Evolutionary conservation across 2,113 vertebrate species (phyloP).

Genomic region (Amia ocellicauda): DNA sequence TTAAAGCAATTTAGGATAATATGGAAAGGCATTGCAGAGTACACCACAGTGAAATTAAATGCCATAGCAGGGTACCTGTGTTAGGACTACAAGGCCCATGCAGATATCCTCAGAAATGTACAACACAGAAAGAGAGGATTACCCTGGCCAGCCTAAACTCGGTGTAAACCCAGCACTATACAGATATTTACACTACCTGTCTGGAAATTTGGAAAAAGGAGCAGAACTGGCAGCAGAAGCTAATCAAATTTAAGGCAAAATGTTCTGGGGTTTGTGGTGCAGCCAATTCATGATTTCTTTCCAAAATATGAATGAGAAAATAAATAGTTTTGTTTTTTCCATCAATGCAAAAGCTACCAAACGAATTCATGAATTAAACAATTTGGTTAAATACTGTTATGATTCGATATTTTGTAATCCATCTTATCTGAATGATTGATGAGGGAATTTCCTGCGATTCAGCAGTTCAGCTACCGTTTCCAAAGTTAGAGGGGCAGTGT

Average conservation of each 20-base stretch:
- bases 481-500: not conserved
- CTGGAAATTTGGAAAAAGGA: slow-evolving; percentile 8
- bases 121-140: slow-evolving; percentile 8
- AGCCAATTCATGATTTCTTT: slow-evolving; percentile 27
- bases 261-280: slow-evolving; percentile 44
- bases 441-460: not conserved
- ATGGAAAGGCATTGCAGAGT: slow-evolving; percentile 19
- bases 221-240: slow-evolving; percentile 20
- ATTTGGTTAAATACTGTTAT: too few species aligned
- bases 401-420: too few species aligned
- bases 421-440: not conserved
- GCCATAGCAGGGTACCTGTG: slow-evolving; percentile 21
- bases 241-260: slow-evolving; percentile 57
- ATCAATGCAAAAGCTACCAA: not conserved
- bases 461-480: not conserved
- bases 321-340: not conserved
- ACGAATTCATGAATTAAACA: not conserved
- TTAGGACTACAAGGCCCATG: slow-evolving; percentile 23
- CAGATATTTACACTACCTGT: slow-evolving; percentile 43
- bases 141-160: slow-evolving; percentile 20
- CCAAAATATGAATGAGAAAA: slow-evolving; percentile 23
- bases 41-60: slow-evolving; percentile 24
- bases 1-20: slow-evolving; percentile 3
- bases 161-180: slow-evolving; percentile 22
- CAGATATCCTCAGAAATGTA: slow-evolving; percentile 17